Evolutionary conservation across 2,797 vertebrate genomes (phyloP).

Genomic region (Pseudochaenichthys georgianus): DNA sequence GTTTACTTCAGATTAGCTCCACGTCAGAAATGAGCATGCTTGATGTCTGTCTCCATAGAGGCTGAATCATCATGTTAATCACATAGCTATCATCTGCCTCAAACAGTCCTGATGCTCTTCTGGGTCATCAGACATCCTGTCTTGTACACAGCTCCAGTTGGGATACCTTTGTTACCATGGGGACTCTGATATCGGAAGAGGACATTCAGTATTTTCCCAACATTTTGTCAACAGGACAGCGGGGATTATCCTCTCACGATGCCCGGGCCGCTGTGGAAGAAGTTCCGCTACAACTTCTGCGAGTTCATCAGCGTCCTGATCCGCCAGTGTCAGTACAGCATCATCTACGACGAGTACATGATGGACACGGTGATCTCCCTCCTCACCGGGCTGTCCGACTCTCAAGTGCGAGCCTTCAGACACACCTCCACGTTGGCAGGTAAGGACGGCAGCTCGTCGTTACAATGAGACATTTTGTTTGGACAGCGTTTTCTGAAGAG

Average conservation of each 20-base stretch:
- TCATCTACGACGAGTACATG: constrained; percentile 99
- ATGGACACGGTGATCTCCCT: constrained; percentile 99
- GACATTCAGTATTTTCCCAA: too few relatives aligned
- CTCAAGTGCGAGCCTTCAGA: constrained; percentile 98
- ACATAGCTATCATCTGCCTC: too few relatives aligned
- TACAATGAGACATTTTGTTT: not conserved
- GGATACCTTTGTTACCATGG: too few relatives aligned
- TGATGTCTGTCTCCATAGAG: too few relatives aligned
- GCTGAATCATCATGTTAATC: too few relatives aligned
- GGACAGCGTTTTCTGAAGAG: too few relatives aligned
- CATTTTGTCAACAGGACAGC: constrained; percentile 88
- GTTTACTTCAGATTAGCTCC: too few relatives aligned
- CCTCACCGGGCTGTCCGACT: constrained; percentile 98
- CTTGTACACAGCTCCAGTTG: too few relatives aligned
- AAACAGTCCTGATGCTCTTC: too few relatives aligned
- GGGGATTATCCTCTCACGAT: constrained; percentile 99
- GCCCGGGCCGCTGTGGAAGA: constrained; percentile 99
- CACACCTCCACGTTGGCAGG: constrained; percentile 98
- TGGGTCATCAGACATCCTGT: too few relatives aligned
- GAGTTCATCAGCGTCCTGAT: constrained; percentile 99
- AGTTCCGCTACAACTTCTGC: constrained; percentile 98
- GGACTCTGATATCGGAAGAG: too few relatives aligned
- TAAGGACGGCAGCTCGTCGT: constrained; percentile 50
- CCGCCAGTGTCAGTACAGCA: constrained; percentile 99
- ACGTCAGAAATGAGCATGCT: too few relatives aligned